phyloP scores from a whole-genome alignment of 2,888 invertebrate genomes.

The Pinctada fucata region DNA sequence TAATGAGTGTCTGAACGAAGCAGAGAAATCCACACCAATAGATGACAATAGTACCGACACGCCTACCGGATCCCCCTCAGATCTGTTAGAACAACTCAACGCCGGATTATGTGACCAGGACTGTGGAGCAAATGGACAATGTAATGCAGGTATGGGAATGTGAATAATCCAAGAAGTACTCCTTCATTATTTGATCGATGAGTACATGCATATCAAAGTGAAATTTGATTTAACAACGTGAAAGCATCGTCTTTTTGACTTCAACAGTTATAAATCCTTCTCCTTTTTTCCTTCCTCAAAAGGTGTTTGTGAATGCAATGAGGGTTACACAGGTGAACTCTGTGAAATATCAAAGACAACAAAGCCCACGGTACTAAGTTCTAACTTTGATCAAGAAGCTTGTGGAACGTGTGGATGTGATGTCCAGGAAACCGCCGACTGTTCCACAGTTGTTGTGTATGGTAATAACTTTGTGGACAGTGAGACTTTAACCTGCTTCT shows the following conservation, averaged over 20 bases:
- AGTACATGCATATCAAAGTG: no score
- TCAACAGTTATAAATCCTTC: no score
- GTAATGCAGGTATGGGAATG: conserved; percentile 50
- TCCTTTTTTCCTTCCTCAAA: background rate
- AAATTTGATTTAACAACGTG: no score
- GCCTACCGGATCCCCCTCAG: conserved; percentile 22
- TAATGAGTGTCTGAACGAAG: conserved; percentile 56
- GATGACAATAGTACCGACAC: conserved; percentile 29
- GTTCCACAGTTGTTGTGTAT: conserved; percentile 51
- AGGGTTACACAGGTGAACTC: conserved; percentile 55
- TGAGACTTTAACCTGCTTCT: conserved; percentile 52
- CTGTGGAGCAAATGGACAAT: conserved; percentile 59
- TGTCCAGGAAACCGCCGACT: conserved; percentile 45
- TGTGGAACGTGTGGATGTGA: conserved; percentile 53
- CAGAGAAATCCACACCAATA: conserved; percentile 35
- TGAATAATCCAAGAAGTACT: background rate
- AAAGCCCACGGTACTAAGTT: conserved; percentile 48
- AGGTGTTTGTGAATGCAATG: conserved; percentile 61
- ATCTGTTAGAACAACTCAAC: conserved; percentile 36
- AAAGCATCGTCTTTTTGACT: no score
- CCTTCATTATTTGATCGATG: background rate
- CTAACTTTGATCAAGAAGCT: conserved; percentile 33
- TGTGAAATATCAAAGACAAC: conserved; percentile 55
- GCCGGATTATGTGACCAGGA: conserved; percentile 49
- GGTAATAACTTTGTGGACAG: conserved; percentile 61